These are phyloP conservation scores for Solea senegalensis DNA, from an alignment of 2,113 vertebrate genomes.

Conservation along the genomic window DNA sequence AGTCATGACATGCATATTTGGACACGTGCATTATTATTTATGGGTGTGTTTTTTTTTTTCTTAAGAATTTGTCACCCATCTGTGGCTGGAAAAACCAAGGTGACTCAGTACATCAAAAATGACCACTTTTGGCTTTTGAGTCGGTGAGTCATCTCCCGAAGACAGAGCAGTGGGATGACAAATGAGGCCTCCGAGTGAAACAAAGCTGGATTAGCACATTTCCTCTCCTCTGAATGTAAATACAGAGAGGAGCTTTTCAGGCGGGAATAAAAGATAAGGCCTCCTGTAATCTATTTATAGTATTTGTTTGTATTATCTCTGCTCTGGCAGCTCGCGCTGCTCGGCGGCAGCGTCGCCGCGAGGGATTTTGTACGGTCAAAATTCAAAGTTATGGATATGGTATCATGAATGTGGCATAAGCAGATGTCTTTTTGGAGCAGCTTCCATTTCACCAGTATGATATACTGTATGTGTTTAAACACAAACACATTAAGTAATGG, in stretches of 20 bases:
- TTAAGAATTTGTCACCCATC: background rate
- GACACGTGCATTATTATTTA: background rate
- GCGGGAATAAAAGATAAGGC: conserved; percentile 51
- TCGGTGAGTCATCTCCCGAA: conserved; percentile 53
- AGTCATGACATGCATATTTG: no score
- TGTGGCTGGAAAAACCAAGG: conserved; percentile 31
- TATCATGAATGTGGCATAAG: conserved; percentile 35
- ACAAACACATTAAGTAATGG: conserved; percentile 28
- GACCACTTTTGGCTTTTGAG: conserved; percentile 61
- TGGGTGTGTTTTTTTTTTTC: background rate
- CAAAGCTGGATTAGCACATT: conserved; percentile 72
- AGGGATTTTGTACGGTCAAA: conserved; percentile 51
- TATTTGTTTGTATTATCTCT: conserved; percentile 61
- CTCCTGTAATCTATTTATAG: conserved; percentile 70
- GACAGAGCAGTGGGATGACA: conserved; percentile 45
- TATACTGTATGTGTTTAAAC: conserved; percentile 18
- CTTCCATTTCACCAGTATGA: conserved; percentile 43
- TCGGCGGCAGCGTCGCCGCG: conserved; percentile 36
- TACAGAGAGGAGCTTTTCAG: conserved; percentile 49
- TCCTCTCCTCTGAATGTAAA: conserved; percentile 54
- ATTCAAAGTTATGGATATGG: conserved; percentile 54
- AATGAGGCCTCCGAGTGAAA: conserved; percentile 62
- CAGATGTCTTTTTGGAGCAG: conserved; percentile 31
- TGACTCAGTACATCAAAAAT: conserved; percentile 44
- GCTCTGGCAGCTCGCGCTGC: conserved; percentile 43